Evolutionary conservation across 2,888 invertebrate species (phyloP), one percentile per base, ranked within the genome.

Genomic region (Campaea margaritaria): DNA sequence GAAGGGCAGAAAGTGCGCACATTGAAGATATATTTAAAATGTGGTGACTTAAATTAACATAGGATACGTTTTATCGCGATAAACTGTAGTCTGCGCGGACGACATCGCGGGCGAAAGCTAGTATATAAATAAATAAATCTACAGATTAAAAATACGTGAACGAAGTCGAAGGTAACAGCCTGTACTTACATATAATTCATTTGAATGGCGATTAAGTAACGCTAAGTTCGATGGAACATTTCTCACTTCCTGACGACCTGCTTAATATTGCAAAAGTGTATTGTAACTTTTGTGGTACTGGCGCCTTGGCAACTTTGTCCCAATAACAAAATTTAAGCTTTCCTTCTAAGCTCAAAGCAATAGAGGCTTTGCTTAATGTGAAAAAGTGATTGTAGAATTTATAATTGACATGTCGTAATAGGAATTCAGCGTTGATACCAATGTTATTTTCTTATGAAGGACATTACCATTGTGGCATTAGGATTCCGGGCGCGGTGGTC

Each of bases 381-480:
- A 39, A 4, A 43, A n/a, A n/a, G 43, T n/a, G 21, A n/a, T 21
- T 10, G 9, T 46, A 14, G 31, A 47, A 14, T 16, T 34, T 47
- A 15, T 36, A 10, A 43, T 43, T 9, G 21, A 21, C 21, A n/a
- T 45, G 7, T 34, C 16, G 21, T 68, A 77, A 81, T 78, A 74
- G 60, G 67, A 66, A 85, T 83, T 81, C 81, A 68, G 73, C 58
- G 66, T 70, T 68, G 77, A 64, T 72, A 68, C 68, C 76, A 76
- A 78, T 72, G 78, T 76, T 62, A 69, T 78, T 79, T 82, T 80
- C 74, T 78, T 78, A 76, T 74, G 72, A 63, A 77, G 49, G 38
- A 56, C 43, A 49, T 56, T 57, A 49, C 31, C 45, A 58, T 58
- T 39, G 16, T 47, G 61, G 59, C 72, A 84, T 85, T 82, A 81